phyloP scores from a whole-genome alignment of 2,888 invertebrate genomes.

The Platerodrilus igneus region DNA sequence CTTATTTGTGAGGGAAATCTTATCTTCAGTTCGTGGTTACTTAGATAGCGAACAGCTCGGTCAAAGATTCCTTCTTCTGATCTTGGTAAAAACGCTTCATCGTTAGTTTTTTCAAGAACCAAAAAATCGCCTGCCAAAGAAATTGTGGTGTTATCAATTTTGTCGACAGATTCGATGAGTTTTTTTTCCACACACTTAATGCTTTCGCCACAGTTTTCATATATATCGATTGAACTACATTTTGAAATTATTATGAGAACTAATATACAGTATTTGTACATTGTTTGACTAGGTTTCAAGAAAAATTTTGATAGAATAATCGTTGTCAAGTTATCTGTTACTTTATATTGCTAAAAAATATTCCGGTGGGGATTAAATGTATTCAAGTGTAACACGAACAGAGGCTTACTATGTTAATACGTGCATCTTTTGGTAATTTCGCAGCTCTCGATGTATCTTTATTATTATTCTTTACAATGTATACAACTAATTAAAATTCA shows the following conservation, averaged over 20 bases:
- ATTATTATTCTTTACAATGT: too few species aligned
- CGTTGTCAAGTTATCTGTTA: too few species aligned
- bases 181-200: slow-evolving; percentile 45
- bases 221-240: slow-evolving; percentile 22
- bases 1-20: slow-evolving; percentile 43
- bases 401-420: slow-evolving; percentile 38
- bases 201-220: slow-evolving; percentile 37
- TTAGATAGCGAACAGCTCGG: slow-evolving; percentile 49
- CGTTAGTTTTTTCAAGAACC: slow-evolving; percentile 42
- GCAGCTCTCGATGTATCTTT: slow-evolving; percentile 4
- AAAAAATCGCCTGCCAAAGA: slow-evolving; percentile 46
- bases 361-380: slow-evolving; percentile 30
- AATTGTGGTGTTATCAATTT: slow-evolving; percentile 46
- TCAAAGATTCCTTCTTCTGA: slow-evolving; percentile 44
- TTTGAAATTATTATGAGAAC: slow-evolving; percentile 36
- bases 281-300: slow-evolving; percentile 15
- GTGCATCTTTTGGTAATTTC: slow-evolving; percentile 42
- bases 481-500: slow-evolving; percentile 14
- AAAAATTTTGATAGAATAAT: slow-evolving; percentile 13
- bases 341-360: slow-evolving; percentile 28
- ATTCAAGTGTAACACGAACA: slow-evolving; percentile 39
- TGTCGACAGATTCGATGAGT: slow-evolving; percentile 48
- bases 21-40: slow-evolving; percentile 49
- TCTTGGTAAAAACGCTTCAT: slow-evolving; percentile 32
- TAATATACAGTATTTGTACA: slow-evolving; percentile 26